A percentile compares a stretch with the other conserved stretches of the same genome.
phyloP scores from a whole-genome alignment of 2,888 invertebrate species.

The Phlogophora meticulosa region DNA sequence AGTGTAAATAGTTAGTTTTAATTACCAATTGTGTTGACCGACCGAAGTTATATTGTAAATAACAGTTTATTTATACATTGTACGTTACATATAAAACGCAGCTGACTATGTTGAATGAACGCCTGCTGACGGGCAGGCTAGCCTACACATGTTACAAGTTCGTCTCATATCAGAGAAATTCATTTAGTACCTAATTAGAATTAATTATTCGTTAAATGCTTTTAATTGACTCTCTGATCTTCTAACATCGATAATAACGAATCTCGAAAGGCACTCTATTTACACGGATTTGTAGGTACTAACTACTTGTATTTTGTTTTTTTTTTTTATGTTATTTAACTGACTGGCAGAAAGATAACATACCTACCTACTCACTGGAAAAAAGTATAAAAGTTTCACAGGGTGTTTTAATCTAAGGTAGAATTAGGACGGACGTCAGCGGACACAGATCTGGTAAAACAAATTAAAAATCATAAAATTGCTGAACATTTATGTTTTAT shows the following conservation, averaged over 20 bases:
- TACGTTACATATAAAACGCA: conserved; percentile 62
- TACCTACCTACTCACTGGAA: conserved; percentile 42
- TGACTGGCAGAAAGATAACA: conserved; percentile 22
- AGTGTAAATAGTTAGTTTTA: conserved; percentile 88
- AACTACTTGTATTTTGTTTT: conserved; percentile 51
- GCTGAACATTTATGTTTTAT: conserved; percentile 30
- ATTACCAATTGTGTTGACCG: conserved; percentile 73
- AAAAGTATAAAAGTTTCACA: conserved; percentile 80
- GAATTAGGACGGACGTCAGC: conserved; percentile 82
- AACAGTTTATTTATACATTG: conserved; percentile 76
- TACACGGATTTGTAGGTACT: conserved; percentile 49
- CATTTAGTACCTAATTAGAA: conserved; percentile 75
- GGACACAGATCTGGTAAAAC: conserved; percentile 63
- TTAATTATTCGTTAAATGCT: conserved; percentile 64
- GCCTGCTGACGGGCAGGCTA: conserved; percentile 62
- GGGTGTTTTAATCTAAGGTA: conserved; percentile 90
- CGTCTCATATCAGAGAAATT: conserved; percentile 81
- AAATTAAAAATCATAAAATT: conserved; percentile 25
- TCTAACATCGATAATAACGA: conserved; percentile 54
- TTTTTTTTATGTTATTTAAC: conserved; percentile 32
- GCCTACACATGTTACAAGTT: conserved; percentile 65
- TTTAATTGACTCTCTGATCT: conserved; percentile 65
- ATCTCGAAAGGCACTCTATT: conserved; percentile 46
- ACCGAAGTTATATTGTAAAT: conserved; percentile 77
- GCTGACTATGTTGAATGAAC: conserved; percentile 63